Base-by-base conservation (phyloP, 2,797 vertebrate genomes). In the Gobio occitaniae region DNA sequence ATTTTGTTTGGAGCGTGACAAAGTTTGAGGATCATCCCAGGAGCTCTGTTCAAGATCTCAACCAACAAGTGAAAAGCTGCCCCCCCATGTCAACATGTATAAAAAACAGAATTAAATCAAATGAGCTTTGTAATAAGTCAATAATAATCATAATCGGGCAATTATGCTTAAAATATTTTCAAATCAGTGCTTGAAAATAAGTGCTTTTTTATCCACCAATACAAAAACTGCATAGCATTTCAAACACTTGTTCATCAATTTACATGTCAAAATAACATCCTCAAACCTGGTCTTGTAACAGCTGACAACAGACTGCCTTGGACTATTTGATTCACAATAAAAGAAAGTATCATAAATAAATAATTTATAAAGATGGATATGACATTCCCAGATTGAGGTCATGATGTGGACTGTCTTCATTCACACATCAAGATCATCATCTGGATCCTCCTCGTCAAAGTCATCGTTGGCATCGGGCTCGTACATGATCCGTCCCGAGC, bases 351-450 rank as follows among this genome's bases (percentile, higher is more conserved):
- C 10, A 21, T 69, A 69, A 56, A 76, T 56, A 54, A 38, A 54
- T 75, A 38, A 56, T 21, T 54, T 54, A 13, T 54, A 38, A 75
- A 75, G 72, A 38, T 56, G 32, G 17, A n/a, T n/a, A 6, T 56
- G 74, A 76, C 17, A 19, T 32, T 74, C 47, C 29, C 16, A 56
- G 52, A 38, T 76, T n/a, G 4, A 56, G 74, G 74, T 56, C 6
- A 76, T 76, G 41, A 56, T 8, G 56, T 69, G 13, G 10, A n/a
- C 63, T 2, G 15, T 61, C 25, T 54, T 48, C 17, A 38, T 4
- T 91, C 93, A 97, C 48, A 97, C 93, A 68, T 97, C 95, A 10
- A 97, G 94, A 89, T 97, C 96, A 77, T 97, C 96, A 78, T 97
- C 96, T 0, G 96, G 96, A 80, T 97, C 96, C 75, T 97, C 96